Percentiles rank a stretch among this genome's conserved stretches.
Evolutionary conservation across 2,797 vertebrate species (phyloP).

Genomic region (Acanthurus leucopareius): DNA sequence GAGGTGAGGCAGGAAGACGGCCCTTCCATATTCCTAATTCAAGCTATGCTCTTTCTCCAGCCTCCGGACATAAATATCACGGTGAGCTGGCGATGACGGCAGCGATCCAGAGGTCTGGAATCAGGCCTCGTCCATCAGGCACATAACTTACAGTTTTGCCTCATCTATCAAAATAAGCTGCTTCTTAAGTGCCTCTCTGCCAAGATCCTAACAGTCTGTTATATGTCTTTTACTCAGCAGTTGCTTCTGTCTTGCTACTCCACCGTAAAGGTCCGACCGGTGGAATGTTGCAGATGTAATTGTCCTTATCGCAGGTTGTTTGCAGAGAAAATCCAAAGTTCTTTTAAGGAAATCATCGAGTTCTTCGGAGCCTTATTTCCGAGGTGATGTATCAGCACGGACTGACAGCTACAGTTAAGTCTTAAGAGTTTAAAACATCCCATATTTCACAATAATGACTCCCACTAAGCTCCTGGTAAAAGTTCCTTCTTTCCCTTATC

Average conservation of each 20-base stretch:
- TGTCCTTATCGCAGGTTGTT: neutral
- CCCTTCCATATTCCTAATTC: neutral
- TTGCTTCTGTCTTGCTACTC: neutral
- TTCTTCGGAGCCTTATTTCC: neutral
- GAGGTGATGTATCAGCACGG: neutral
- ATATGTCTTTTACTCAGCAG: neutral
- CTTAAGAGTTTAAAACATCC: neutral
- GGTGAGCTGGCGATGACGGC: no score
- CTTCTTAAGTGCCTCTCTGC: no score
- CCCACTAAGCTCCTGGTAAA: conserved; percentile 3
- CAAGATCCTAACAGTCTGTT: no score
- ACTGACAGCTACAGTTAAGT: neutral
- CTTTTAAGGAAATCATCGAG: neutral
- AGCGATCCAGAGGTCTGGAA: no score
- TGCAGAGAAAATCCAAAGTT: neutral
- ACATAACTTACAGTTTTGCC: no score
- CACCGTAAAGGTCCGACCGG: neutral
- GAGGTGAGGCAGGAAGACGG: neutral
- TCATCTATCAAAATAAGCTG: no score
- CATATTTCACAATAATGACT: conserved; percentile 8
- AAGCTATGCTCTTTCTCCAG: no score
- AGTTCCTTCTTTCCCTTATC: neutral
- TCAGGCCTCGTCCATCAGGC: no score
- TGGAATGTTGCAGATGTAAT: neutral
- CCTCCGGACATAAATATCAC: no score